phyloP scores from a whole-genome alignment of 2,797 vertebrate species.

The Lagocephalus sceleratus region DNA sequence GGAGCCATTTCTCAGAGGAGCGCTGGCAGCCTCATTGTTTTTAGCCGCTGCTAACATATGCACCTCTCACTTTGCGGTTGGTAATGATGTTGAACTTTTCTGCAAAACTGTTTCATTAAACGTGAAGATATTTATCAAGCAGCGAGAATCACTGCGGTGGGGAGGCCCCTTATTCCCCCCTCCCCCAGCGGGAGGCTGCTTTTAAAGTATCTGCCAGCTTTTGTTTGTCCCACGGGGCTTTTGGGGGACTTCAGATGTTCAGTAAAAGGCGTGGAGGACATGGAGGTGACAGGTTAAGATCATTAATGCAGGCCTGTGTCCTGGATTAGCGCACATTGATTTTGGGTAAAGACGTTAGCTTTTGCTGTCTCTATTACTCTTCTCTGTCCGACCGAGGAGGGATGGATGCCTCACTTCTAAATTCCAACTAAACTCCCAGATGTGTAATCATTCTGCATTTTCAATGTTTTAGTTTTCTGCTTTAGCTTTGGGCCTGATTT shows the following conservation, averaged over 20 bases:
- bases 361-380: conserved; percentile 55
- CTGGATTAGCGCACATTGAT: conserved; percentile 62
- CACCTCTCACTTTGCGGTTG: conserved; percentile 42
- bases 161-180: conserved; percentile 1
- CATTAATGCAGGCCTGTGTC: conserved; percentile 58
- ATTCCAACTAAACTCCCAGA: conserved; percentile 12
- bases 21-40: conserved; percentile 49
- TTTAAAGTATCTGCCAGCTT: conserved; percentile 5
- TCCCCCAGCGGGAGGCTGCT: conserved; percentile 6
- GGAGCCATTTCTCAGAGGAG: conserved; percentile 29
- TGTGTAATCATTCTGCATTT: conserved; percentile 19
- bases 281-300: conserved; percentile 34
- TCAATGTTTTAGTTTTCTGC: conserved; percentile 1
- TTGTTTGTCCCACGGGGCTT: neutral
- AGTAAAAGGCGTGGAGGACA: conserved; percentile 8
- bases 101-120: conserved; percentile 43
- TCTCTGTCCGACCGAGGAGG: conserved; percentile 5
- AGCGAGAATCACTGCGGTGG: conserved; percentile 2
- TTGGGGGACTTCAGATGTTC: conserved; percentile 8
- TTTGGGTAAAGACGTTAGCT: conserved; percentile 41
- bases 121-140: conserved; percentile 31
- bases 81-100: conserved; percentile 54
- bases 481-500: neutral
- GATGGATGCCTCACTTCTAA: conserved; percentile 40
- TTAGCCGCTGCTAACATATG: conserved; percentile 40